Conservation (phyloP, 2,113 vertebrate genomes). For the Osmerus mordax region DNA sequence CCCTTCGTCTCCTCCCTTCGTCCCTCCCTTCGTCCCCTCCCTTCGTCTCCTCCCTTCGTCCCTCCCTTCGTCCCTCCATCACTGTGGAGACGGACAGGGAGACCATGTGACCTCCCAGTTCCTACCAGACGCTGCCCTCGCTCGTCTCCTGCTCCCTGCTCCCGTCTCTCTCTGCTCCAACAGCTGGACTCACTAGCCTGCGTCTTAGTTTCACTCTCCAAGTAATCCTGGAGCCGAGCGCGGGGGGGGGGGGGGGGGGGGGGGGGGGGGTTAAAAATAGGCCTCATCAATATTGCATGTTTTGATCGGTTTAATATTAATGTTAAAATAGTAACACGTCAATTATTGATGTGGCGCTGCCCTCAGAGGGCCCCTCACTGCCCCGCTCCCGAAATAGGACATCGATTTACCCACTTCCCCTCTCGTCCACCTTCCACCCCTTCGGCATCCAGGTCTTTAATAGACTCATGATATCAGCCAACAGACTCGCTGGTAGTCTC, state of each 20-base stretch:
- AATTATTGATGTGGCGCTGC: slow-evolving; percentile 65
- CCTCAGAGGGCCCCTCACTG: slow-evolving; percentile 32
- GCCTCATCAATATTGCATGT: slow-evolving; percentile 63
- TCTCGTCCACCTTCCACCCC: not conserved
- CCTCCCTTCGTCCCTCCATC: too few species aligned
- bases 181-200: not conserved
- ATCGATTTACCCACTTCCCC: slow-evolving; percentile 19
- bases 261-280: slow-evolving; percentile 64
- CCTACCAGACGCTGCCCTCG: too few species aligned
- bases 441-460: not conserved
- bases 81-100: too few species aligned
- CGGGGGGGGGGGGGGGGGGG: slow-evolving; percentile 29
- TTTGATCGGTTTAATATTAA: slow-evolving; percentile 73
- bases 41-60: too few species aligned
- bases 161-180: not conserved
- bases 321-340: slow-evolving; percentile 69
- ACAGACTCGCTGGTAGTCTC: too few species aligned
- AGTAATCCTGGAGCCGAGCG: slow-evolving; percentile 27
- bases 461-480: not conserved
- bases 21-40: too few species aligned
- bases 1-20: too few species aligned
- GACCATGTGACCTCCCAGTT: too few species aligned
- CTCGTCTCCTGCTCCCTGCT: too few species aligned
- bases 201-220: slow-evolving; percentile 50
- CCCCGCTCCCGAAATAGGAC: slow-evolving; percentile 37